Percentiles rank a stretch among this genome's conserved stretches.
Evolutionary conservation across 1,140 invertebrate species (phyloP).

Genomic region (Leptopilina boulardi): DNA sequence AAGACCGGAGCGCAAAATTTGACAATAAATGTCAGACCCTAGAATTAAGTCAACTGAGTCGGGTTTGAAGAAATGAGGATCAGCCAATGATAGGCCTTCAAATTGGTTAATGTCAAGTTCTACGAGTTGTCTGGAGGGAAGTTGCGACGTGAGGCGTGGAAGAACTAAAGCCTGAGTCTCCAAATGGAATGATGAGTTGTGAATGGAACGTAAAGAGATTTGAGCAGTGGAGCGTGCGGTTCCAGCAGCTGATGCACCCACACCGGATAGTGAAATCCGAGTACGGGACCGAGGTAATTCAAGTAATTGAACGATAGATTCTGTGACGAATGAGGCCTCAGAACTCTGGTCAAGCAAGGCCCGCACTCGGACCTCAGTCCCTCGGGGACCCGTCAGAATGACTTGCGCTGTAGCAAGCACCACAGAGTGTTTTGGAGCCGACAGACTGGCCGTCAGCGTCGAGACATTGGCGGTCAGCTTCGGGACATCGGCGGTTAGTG

Average conservation of each 20-base stretch:
- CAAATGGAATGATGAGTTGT: not conserved
- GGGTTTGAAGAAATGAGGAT: constrained; percentile 34
- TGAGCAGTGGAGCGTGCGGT: not conserved
- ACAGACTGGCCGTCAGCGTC: not conserved
- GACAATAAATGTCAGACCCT: constrained; percentile 40
- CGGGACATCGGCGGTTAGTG: not conserved
- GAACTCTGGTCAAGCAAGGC: not conserved
- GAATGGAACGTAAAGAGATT: not conserved
- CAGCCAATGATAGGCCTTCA: constrained; percentile 33
- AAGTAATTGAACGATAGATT: not conserved
- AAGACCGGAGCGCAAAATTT: constrained; percentile 35
- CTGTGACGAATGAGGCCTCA: not conserved
- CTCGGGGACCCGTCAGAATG: not conserved
- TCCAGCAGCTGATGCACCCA: not conserved
- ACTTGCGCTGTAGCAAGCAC: constrained; percentile 5
- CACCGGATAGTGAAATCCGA: not conserved
- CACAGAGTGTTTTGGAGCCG: not conserved
- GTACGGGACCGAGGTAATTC: not conserved
- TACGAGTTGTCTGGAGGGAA: not conserved
- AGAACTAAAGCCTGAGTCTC: not conserved
- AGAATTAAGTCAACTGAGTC: constrained; percentile 42
- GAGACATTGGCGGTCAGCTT: not conserved
- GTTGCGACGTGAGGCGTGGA: not conserved
- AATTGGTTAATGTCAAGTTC: not conserved
- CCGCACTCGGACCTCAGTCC: not conserved